Evolutionary conservation across 2,888 invertebrate species (phyloP).

Genomic region (Caenorhabditis angaria): DNA sequence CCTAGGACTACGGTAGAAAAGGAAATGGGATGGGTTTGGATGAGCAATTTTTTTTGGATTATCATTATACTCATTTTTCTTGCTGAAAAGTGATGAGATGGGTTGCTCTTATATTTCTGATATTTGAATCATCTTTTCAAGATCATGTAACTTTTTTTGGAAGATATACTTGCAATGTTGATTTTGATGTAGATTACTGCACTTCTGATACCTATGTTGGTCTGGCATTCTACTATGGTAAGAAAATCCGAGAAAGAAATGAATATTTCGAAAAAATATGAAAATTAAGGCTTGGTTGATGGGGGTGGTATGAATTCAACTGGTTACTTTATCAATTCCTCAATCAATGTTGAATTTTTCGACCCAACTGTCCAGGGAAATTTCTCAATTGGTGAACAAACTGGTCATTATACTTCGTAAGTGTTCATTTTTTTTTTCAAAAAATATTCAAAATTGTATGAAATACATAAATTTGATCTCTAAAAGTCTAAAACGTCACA

Average conservation of each 20-base stretch:
- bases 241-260: neutral
- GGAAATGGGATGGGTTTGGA: slow-evolving; percentile 8
- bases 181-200: slow-evolving; percentile 32
- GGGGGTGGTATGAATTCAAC: slow-evolving; percentile 34
- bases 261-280: neutral
- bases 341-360: slow-evolving; percentile 29
- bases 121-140: neutral
- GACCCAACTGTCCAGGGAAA: slow-evolving; percentile 42
- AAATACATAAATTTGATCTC: slow-evolving; percentile 34
- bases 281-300: slow-evolving; percentile 29
- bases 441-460: neutral
- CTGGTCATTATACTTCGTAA: slow-evolving; percentile 35
- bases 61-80: too few species aligned
- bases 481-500: slow-evolving; percentile 48
- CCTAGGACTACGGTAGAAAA: neutral
- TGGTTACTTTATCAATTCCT: slow-evolving; percentile 34
- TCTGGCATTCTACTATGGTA: slow-evolving; percentile 39
- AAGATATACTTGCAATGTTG: slow-evolving; percentile 43
- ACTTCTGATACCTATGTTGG: slow-evolving; percentile 35
- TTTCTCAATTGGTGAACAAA: slow-evolving; percentile 13
- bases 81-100: neutral
- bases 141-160: slow-evolving; percentile 38
- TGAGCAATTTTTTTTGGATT: neutral
- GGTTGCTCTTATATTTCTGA: neutral
- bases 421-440: too few species aligned